Base-by-base conservation (phyloP, 1,140 invertebrate species). In the Drosophila parvula region DNA sequence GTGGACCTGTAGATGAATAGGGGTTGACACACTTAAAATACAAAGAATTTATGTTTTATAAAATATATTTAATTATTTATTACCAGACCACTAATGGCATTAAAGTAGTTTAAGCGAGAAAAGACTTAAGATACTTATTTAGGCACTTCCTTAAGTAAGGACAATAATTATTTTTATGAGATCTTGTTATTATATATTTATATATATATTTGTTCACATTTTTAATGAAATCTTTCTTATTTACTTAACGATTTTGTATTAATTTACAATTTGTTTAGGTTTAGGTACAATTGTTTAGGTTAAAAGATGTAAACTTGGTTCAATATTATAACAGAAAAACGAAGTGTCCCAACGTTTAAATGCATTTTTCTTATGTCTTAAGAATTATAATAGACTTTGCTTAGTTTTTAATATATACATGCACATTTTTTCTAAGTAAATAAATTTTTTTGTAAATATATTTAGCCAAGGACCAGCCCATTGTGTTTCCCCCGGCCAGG, bases 391-490 rank as follows among this genome's bases (percentile, higher is more conserved):
- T 18, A 9, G 28, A 10, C 9, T 16, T 7, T 34, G 0, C 5
- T 5, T 12, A 8, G 0, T 14, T 34, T 14, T 14, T 9, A 36
- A 53, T 9, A 34, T 9, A 22, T 0, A 8, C 4, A 5, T 18
- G 0, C 7, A 11, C 11, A 2, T 8, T 14, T 22, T 9, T 22
- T 22, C 22, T 22, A 22, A n/a, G n/a, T 22, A 22, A 1, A 14
- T 43, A 1, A 1, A 36, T 60, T 28, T 48, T 2, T 27, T 27
- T 16, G n/a, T 2, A 22, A n/a, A 44, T 3, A 10, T 0, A 12
- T 18, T 36, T 16, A 22, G 0, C 12, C 56, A 30, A 41, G 62
- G 36, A 36, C 73, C 81, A 77, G 34, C 51, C 74, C 70, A 78
- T 81, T 45, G 47, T 43, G 48, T 38, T 28, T 28, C 14, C 43